Evolutionary conservation across 2,888 invertebrate genomes (phyloP), one percentile per base, ranked within the genome.

Genomic region (Biston stratarius): DNA sequence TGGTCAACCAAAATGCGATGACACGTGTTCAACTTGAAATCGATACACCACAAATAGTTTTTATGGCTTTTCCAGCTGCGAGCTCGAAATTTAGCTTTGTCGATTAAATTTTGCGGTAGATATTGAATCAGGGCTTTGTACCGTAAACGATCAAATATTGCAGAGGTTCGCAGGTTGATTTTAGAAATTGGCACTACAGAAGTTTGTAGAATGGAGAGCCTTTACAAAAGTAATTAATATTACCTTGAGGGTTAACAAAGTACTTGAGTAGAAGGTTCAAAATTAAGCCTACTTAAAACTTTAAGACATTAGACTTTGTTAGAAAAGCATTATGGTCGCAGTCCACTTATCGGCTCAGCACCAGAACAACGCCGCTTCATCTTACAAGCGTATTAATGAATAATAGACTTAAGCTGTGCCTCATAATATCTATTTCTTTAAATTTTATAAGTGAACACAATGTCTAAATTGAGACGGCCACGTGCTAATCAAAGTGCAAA

Each of bases 111-210:
- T 48, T 40, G 59, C 8, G 49, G 59, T 49, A 59, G 40, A 24
- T 36, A 58, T 58, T 58, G 40, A 59, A 59, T 59, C 38, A 15
- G 33, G 11, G 49, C 15, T n/a, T n/a, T 59, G 33, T 24, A n/a
- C 49, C 59, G 38, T 38, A 51, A 34, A 56, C 15, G 48, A 42
- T 44, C 11, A 38, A 10, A 56, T 49, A 52, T 33, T 15, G 49
- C 36, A 36, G 14, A 48, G 63, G 45, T 58, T 7, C 12, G 47
- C 34, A 36, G 60, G 40, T 64, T 60, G 60, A 64, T 64, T 60
- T 60, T 33, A 59, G 34, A 48, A 56, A 56, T 61, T 45, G 44
- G 7, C 58, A 38, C 38, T 58, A 40, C 14, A 15, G 55, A 57
- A 64, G 47, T 59, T 64, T 48, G 34, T 53, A 42, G 48, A 47